A percentile compares a stretch with the other conserved stretches of the same genome.
Conservation (phyloP, 1,140 invertebrate species). For the Mesaphorura yosii region DNA sequence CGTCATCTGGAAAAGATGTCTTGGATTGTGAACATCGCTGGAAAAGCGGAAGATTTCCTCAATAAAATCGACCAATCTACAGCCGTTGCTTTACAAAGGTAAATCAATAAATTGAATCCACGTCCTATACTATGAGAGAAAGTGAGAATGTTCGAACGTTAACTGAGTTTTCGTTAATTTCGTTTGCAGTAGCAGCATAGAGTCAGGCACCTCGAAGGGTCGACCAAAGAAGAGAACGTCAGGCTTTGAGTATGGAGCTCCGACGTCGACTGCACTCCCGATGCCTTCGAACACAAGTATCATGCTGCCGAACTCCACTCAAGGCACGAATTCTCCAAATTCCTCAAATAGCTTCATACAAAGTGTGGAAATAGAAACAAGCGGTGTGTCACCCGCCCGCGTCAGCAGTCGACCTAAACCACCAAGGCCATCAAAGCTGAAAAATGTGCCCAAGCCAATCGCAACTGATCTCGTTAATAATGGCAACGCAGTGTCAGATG, state of each 20-base stretch:
- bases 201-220: background rate
- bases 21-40: conserved; percentile 68
- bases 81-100: conserved; percentile 47
- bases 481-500: background rate
- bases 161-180: background rate
- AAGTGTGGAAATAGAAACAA: too few relatives aligned
- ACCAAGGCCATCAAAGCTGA: background rate
- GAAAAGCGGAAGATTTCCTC: conserved; percentile 67
- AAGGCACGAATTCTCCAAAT: too few relatives aligned
- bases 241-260: background rate
- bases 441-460: background rate
- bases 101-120: conserved; percentile 1
- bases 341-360: too few relatives aligned
- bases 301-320: too few relatives aligned
- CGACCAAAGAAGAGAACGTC: background rate
- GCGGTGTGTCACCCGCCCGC: too few relatives aligned
- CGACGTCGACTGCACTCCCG: background rate
- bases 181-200: background rate
- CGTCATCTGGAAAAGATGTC: conserved; percentile 40
- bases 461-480: too few relatives aligned
- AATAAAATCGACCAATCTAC: conserved; percentile 76
- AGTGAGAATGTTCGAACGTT: background rate
- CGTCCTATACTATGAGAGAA: background rate
- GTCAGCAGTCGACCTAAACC: background rate
- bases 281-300: too few relatives aligned